Evolutionary conservation across 2,797 vertebrate genomes (phyloP).

Genomic region (Spheniscus humboldti): DNA sequence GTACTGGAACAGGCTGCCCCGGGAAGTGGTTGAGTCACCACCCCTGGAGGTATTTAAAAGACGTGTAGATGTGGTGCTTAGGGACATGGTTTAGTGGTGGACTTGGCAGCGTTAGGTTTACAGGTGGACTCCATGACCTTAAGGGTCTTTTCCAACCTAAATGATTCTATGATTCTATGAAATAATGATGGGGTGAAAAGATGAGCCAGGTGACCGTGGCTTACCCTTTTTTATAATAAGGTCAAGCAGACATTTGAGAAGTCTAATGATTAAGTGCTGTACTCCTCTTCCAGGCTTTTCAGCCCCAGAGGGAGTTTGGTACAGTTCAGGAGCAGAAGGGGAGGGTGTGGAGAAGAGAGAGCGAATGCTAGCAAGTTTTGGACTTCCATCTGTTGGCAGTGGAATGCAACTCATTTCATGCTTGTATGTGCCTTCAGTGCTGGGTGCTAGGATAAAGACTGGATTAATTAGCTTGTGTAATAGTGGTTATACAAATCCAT

Average conservation of each 20-base stretch:
- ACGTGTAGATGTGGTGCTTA: no score
- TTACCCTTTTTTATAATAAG: not conserved
- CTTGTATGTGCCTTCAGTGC: not conserved
- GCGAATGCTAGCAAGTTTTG: rapidly evolving
- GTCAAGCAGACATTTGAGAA: not conserved
- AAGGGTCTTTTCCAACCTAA: no score
- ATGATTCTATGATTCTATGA: not conserved
- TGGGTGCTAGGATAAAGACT: not conserved
- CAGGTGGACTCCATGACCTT: no score
- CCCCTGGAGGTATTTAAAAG: no score
- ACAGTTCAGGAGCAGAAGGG: not conserved
- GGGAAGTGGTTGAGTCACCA: no score
- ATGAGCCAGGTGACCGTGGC: not conserved
- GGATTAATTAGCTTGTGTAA: not conserved
- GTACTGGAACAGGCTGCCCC: no score
- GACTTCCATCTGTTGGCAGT: not conserved
- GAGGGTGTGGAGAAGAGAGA: not conserved
- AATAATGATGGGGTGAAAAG: not conserved
- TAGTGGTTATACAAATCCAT: not conserved
- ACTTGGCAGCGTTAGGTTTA: no score
- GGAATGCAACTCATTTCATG: not conserved
- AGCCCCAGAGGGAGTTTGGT: not conserved
- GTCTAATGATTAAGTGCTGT: not conserved
- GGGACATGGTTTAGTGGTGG: no score
- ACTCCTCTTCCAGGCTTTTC: not conserved